Evolutionary conservation across 2,888 invertebrate species (phyloP), one percentile per base, ranked within the genome.

Genomic region (Pachymerium ferrugineum): DNA sequence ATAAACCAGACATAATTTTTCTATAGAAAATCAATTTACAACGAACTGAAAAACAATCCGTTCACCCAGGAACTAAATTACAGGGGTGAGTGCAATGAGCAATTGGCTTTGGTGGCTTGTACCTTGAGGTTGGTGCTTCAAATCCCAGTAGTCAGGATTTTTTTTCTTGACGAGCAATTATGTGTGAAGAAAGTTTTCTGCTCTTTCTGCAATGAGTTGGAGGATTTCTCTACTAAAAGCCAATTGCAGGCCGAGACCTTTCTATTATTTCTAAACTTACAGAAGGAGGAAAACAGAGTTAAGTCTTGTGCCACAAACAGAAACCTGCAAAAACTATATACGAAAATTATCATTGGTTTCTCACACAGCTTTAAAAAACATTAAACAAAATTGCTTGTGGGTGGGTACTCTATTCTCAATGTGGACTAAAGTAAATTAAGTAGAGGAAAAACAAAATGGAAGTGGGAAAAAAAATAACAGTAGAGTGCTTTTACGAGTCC

Each of bases 71-170:
- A n/a, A n/a, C n/a, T n/a, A n/a, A n/a, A n/a, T n/a, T n/a, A n/a
- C n/a, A n/a, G n/a, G n/a, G n/a, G n/a, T n/a, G n/a, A n/a, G n/a
- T n/a, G 62, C 28, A 62, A 62, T 62, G 28, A 62, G 12, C 62
- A 62, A 62, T 62, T 62, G 62, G 12, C 28, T 62, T 62, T 62
- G 25, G 25, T 25, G 25, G 14, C 28, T 47, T 54, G 28, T 22
- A 62, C 62, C 62, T 62, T 28, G 62, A 62, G 28, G 28, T 62
- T 62, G 62, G 12, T 25, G 62, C n/a, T 38, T 62, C 62, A 62
- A 62, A 28, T 62, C 62, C 62, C 62, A 25, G 3, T 22, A 62
- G 62, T 62, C 28, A 22, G n/a, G 28, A 62, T 14, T 28, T 62
- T 22, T 62, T 62, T 62, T 62, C 12, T 62, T 28, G 47, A 19